Conservation (phyloP, 2,797 vertebrate genomes). For the Gallinago nigripennis region DNA sequence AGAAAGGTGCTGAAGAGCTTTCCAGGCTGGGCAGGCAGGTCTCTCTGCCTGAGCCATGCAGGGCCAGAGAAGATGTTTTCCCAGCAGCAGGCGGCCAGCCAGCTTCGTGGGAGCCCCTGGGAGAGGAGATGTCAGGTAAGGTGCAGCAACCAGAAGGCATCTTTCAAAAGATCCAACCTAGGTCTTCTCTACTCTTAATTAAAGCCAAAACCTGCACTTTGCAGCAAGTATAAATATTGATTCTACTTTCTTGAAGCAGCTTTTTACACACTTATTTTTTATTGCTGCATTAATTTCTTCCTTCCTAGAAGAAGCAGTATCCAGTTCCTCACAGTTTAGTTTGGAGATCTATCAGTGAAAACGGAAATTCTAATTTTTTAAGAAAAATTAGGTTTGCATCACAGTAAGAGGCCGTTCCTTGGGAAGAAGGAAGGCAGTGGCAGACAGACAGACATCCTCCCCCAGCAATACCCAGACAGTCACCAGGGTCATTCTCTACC, state of each 20-base stretch:
- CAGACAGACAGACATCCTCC: background rate
- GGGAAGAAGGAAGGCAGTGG: background rate
- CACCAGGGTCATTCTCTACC: background rate
- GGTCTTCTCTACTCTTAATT: background rate
- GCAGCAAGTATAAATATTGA: background rate
- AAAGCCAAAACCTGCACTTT: background rate
- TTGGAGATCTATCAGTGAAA: background rate
- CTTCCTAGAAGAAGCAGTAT: background rate
- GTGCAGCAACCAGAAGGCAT: background rate
- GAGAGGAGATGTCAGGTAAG: background rate
- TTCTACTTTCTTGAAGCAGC: background rate
- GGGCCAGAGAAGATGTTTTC: background rate
- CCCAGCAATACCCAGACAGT: background rate
- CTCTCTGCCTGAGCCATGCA: accelerated
- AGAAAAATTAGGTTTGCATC: background rate
- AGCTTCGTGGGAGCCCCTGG: accelerated
- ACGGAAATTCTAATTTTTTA: background rate
- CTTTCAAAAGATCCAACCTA: background rate
- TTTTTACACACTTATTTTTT: accelerated
- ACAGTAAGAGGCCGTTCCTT: background rate
- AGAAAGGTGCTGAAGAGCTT: background rate
- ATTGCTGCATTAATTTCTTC: background rate
- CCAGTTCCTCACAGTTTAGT: background rate
- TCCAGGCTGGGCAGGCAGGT: background rate
- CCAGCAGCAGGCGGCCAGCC: accelerated